phyloP scores from a whole-genome alignment of 2,113 vertebrate species.

The Neomonachus schauinslandi region DNA sequence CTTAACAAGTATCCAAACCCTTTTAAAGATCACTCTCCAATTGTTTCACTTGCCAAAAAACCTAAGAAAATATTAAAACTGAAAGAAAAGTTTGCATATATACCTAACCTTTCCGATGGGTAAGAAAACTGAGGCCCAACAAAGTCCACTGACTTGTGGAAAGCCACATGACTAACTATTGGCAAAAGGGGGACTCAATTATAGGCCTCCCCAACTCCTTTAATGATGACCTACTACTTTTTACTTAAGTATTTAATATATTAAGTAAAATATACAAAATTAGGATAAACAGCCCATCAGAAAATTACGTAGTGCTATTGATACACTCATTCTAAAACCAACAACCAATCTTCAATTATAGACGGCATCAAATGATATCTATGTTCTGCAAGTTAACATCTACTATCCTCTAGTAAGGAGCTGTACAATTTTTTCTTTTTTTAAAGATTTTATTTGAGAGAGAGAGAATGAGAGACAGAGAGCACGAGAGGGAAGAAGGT shows the following conservation, averaged over 20 bases:
- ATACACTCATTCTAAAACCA: neutral
- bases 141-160: neutral
- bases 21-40: neutral
- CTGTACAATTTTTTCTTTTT: neutral
- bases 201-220: neutral
- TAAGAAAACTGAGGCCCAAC: neutral
- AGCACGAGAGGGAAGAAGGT: no score
- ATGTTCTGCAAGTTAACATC: neutral
- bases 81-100: neutral
- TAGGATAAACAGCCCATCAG: neutral
- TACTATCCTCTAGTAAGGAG: neutral
- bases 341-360: neutral
- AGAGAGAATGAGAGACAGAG: no score
- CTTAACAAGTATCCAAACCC: neutral
- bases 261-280: neutral
- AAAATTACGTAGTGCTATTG: neutral
- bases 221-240: neutral
- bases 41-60: neutral
- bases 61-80: conserved; percentile 16
- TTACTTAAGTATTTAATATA: neutral
- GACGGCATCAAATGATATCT: neutral
- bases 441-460: no score
- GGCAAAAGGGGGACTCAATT: neutral
- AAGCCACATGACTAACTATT: neutral
- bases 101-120: neutral